phyloP scores from a whole-genome alignment of 2,888 invertebrate genomes.

The Falcaria lacertinaria region DNA sequence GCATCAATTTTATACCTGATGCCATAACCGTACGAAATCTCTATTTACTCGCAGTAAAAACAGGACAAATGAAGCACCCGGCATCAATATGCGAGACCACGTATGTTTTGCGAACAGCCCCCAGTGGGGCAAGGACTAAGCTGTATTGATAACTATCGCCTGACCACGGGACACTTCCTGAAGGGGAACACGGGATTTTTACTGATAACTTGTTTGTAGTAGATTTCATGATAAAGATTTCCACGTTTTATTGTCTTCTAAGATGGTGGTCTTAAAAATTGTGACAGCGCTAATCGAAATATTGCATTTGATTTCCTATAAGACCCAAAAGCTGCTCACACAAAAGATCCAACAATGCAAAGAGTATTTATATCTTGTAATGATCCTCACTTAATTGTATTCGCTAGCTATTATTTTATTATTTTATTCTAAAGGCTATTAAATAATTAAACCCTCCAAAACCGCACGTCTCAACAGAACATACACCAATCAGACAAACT shows the following conservation, averaged over 20 bases:
- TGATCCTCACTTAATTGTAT: too few relatives aligned
- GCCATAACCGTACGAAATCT: neutral
- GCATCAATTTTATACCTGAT: neutral
- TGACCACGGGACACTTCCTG: conserved; percentile 37
- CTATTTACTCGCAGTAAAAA: conserved; percentile 12
- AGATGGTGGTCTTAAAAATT: too few relatives aligned
- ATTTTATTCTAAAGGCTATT: too few relatives aligned
- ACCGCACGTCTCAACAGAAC: conserved; percentile 8
- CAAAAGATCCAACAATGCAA: too few relatives aligned
- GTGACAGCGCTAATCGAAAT: too few relatives aligned
- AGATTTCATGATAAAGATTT: neutral
- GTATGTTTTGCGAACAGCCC: conserved; percentile 37
- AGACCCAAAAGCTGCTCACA: too few relatives aligned
- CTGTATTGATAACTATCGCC: conserved; percentile 64
- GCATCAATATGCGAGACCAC: conserved; percentile 49
- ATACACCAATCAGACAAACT: conserved; percentile 45
- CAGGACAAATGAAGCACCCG: conserved; percentile 21
- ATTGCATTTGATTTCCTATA: too few relatives aligned
- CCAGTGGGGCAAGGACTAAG: conserved; percentile 46
- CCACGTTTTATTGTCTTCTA: too few relatives aligned
- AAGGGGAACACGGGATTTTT: conserved; percentile 17
- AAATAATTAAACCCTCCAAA: neutral
- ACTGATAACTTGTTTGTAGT: neutral
- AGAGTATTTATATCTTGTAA: too few relatives aligned
- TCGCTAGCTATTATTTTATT: too few relatives aligned